A percentile compares a stretch with the other conserved stretches of the same genome.
Conservation (phyloP, 2,888 invertebrate genomes). For the Eupeodes latifasciatus region DNA sequence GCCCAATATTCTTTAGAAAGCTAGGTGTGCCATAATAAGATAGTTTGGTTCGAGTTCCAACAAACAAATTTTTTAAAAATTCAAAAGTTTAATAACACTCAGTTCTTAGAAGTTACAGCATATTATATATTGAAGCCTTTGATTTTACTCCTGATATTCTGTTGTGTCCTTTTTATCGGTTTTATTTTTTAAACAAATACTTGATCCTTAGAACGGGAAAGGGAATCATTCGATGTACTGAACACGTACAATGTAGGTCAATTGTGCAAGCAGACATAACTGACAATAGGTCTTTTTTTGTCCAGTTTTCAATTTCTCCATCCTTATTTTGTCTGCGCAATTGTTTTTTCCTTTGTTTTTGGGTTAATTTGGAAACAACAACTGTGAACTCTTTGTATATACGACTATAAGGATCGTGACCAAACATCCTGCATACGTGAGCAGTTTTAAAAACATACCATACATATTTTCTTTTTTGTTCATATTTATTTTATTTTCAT, state of each 20-base stretch:
- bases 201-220: too few species aligned
- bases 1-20: too few species aligned
- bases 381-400: conserved; percentile 43
- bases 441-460: conserved; percentile 43
- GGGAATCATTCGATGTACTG: too few species aligned
- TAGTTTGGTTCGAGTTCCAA: too few species aligned
- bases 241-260: conserved; percentile 42
- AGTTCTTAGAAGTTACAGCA: too few species aligned
- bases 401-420: conserved; percentile 74
- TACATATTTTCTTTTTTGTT: conserved; percentile 34
- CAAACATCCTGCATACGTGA: conserved; percentile 76
- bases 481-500: conserved; percentile 19
- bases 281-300: conserved; percentile 7
- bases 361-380: conserved; percentile 78
- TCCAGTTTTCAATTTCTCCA: not conserved
- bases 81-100: too few species aligned
- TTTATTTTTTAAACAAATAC: too few species aligned
- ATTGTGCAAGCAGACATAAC: conserved; percentile 22
- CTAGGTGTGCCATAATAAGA: too few species aligned
- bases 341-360: conserved; percentile 61
- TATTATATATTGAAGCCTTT: too few species aligned
- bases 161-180: too few species aligned
- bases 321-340: not conserved
- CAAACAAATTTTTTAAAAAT: too few species aligned
- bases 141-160: too few species aligned